Percentiles rank a stretch among this genome's conserved stretches.
phyloP scores from a whole-genome alignment of 2,888 invertebrate genomes.

The Drosophila antonietae region DNA sequence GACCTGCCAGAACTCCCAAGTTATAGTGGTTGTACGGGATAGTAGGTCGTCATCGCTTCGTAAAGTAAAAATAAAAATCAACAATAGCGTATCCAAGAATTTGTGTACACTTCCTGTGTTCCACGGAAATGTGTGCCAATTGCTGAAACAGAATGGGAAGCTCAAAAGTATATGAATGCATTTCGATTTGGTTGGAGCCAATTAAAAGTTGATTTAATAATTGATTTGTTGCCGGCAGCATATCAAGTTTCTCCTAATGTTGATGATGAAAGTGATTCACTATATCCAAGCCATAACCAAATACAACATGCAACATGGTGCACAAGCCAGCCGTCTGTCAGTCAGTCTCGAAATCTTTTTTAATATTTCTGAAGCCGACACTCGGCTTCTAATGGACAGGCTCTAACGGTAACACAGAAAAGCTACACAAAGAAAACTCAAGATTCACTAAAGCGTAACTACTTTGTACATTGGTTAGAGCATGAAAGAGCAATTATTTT shows the following conservation, averaged over 20 bases:
- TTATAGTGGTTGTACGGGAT: slow-evolving; percentile 31
- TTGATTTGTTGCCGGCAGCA: slow-evolving; percentile 37
- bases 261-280: slow-evolving; percentile 74
- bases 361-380: slow-evolving; percentile 24
- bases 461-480: slow-evolving; percentile 40
- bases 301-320: slow-evolving; percentile 47
- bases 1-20: slow-evolving; percentile 14
- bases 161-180: slow-evolving; percentile 15
- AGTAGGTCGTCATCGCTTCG: slow-evolving; percentile 1
- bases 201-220: slow-evolving; percentile 44
- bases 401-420: slow-evolving; percentile 41
- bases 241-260: slow-evolving; percentile 46
- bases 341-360: slow-evolving; percentile 25
- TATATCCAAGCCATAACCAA: slow-evolving; percentile 48
- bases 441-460: slow-evolving; percentile 73
- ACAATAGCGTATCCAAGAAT: slow-evolving; percentile 28
- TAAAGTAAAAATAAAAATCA: slow-evolving; percentile 45
- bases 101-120: slow-evolving; percentile 63
- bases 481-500: slow-evolving; percentile 34
- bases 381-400: slow-evolving; percentile 35
- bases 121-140: slow-evolving; percentile 68
- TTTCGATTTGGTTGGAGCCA: slow-evolving; percentile 34
- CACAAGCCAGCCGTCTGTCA: slow-evolving; percentile 12
- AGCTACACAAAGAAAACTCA: slow-evolving; percentile 52
- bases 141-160: slow-evolving; percentile 36